Base-by-base conservation (phyloP, 2,888 invertebrate genomes). In the Spodoptera littoralis region DNA sequence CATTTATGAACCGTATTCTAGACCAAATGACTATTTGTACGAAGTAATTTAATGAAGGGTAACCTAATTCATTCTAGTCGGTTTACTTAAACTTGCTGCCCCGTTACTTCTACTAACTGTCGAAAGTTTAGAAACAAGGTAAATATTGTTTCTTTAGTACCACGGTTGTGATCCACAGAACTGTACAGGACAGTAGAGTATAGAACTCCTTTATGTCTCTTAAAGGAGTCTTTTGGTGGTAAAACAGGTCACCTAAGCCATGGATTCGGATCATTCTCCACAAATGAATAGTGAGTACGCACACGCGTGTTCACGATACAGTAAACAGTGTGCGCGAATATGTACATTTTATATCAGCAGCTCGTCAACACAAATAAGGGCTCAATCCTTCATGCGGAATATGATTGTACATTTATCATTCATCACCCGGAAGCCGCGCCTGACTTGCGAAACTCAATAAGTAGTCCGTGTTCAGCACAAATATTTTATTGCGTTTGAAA, bases 81-180 rank as follows among this genome's bases (percentile, higher is more conserved):
- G 81, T 81, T 81, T 80, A 80, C 80, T 77, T 79, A 79, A 85
- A 87, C 82, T 75, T 80, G 53, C 63, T 42, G 50, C 84, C 81
- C 81, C 78, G 77, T 82, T 81, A 84, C 82, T 82, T 85, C 74
- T 76, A 80, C 64, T 66, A 65, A 80, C 80, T 86, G 84, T 84
- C 81, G 80, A 84, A 88, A 88, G 84, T 88, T 86, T 57, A 83
- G 85, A 84, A 87, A 84, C 88, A 85, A 88, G 80, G 84, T 84
- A 87, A 88, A 88, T 86, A 86, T 88, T 87, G 83, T 86, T 88
- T 88, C 80, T 80, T 82, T 82, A 73, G 78, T 77, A 77, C 74
- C 66, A 82, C 80, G 82, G 60, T 64, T 72, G 3, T 75, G 64
- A 71, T 75, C 63, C 36, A 4, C 63, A 50, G 47, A 67, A 70